Percentiles rank a stretch among this genome's conserved stretches.
These are phyloP conservation scores for Drosophila tsacasi DNA, from an alignment of 1,140 invertebrate species.

Conservation along the genomic window DNA sequence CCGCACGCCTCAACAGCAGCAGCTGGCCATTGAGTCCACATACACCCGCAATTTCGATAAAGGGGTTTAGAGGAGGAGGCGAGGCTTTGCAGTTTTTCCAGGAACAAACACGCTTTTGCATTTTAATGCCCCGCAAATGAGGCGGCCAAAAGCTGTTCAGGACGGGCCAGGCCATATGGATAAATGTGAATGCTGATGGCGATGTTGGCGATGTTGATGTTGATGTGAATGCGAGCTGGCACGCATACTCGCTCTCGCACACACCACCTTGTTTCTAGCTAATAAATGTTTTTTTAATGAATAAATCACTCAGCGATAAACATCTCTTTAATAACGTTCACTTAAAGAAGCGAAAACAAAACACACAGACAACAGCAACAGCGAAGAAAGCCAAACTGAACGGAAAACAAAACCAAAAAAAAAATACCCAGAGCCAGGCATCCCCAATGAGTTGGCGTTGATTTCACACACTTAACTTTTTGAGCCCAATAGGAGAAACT, in stretches of 20 bases:
- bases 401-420: conserved; percentile 29
- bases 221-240: conserved; percentile 41
- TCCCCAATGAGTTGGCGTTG: conserved; percentile 61
- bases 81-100: conserved; percentile 71
- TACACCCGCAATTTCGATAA: conserved; percentile 41
- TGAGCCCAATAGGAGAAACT: conserved; percentile 32
- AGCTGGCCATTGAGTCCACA: conserved; percentile 44
- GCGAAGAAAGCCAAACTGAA: conserved; percentile 51
- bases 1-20: conserved; percentile 48
- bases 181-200: conserved; percentile 36
- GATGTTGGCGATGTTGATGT: conserved; percentile 8
- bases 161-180: conserved; percentile 54
- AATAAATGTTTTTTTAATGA: conserved; percentile 85
- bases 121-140: conserved; percentile 80
- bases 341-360: conserved; percentile 82
- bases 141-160: conserved; percentile 42
- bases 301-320: conserved; percentile 84
- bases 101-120: conserved; percentile 83
- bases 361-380: conserved; percentile 48
- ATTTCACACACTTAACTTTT: conserved; percentile 63
- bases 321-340: conserved; percentile 83
- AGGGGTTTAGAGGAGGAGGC: background rate
- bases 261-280: conserved; percentile 68
- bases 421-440: conserved; percentile 22
- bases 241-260: conserved; percentile 48